Conservation (phyloP, 2,797 vertebrate genomes). For the Iguana delicatissima region DNA sequence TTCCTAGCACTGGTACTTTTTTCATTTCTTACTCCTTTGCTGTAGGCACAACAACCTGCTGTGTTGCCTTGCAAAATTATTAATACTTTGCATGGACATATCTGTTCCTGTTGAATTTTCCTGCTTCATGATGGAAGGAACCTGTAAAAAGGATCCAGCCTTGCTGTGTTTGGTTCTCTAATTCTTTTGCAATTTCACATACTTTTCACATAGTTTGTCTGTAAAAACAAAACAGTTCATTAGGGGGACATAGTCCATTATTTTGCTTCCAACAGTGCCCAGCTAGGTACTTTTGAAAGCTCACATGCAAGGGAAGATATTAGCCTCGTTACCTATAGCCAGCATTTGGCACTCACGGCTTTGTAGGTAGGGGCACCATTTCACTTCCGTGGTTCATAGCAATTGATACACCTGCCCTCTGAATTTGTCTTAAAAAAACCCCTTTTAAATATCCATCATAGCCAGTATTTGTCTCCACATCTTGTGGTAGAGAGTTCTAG, state of each 20-base stretch:
- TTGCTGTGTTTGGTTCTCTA: background rate
- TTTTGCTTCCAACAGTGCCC: background rate
- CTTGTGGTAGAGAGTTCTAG: background rate
- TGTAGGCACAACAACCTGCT: background rate
- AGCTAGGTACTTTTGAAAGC: background rate
- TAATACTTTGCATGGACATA: conserved; percentile 17
- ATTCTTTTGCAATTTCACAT: background rate
- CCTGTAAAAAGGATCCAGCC: background rate
- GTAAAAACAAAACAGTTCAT: background rate
- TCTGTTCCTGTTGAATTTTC: conserved; percentile 3
- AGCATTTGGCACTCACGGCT: background rate
- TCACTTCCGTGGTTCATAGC: background rate
- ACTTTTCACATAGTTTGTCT: background rate
- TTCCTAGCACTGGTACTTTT: background rate
- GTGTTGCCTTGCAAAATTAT: background rate
- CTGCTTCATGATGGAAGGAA: background rate
- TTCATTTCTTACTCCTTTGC: conserved; percentile 3
- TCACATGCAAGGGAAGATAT: background rate
- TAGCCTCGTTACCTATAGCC: background rate
- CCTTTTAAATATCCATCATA: background rate
- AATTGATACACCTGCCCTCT: background rate
- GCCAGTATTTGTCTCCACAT: background rate
- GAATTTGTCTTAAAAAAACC: background rate
- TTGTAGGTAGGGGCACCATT: background rate
- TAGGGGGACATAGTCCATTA: background rate